Conservation (phyloP, 2,888 invertebrate genomes). For the Plagiodera versicolora region DNA sequence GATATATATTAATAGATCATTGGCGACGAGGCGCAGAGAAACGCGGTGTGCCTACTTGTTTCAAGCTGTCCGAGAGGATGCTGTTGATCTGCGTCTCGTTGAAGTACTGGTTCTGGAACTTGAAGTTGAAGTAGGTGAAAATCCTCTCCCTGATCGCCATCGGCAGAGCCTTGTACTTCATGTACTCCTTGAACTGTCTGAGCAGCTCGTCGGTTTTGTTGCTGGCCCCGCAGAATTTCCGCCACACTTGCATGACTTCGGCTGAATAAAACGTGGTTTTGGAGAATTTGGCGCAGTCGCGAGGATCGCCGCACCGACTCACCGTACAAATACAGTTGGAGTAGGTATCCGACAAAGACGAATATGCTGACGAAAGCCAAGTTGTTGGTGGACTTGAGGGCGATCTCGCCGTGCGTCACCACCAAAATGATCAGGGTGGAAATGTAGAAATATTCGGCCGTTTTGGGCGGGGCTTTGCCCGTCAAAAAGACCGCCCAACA, state of each 20-base stretch:
- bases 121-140: constrained; percentile 51
- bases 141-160: constrained; percentile 47
- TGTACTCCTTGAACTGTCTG: constrained; percentile 54
- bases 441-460: background rate
- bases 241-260: constrained; percentile 18
- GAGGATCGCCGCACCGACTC: no score
- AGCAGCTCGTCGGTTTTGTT: constrained; percentile 42
- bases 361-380: background rate
- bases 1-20: no score
- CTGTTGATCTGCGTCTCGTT: constrained; percentile 51
- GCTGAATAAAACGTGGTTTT: no score
- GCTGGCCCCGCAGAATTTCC: constrained; percentile 36
- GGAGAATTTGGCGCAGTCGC: no score
- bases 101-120: constrained; percentile 51
- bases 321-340: constrained; percentile 11
- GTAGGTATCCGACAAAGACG: constrained; percentile 7
- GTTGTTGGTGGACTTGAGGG: background rate
- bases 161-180: constrained; percentile 54
- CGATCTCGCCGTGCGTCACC: background rate
- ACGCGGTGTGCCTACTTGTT: constrained; percentile 28
- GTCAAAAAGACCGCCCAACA: background rate
- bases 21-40: no score
- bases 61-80: constrained; percentile 35
- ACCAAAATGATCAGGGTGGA: background rate
- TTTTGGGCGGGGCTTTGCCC: background rate